phyloP scores from a whole-genome alignment of 2,888 invertebrate genomes.

The Hydraecia micacea region DNA sequence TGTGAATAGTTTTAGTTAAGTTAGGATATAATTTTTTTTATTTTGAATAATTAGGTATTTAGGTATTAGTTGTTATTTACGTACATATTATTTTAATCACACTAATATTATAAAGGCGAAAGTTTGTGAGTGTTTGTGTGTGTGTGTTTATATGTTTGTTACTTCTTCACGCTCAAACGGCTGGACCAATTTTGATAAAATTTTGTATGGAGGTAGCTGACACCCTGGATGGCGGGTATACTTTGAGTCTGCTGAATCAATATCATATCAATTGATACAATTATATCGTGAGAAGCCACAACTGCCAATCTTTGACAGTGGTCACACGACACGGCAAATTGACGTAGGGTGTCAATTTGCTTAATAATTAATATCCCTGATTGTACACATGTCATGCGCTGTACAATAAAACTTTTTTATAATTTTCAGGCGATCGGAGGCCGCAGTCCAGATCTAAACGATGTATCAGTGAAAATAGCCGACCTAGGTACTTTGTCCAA shows the following conservation, averaged over 20 bases:
- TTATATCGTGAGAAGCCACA: not conserved
- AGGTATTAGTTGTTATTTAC: too few relatives aligned
- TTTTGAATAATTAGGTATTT: too few relatives aligned
- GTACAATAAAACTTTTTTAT: not conserved
- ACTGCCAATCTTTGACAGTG: not conserved
- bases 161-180: too few relatives aligned
- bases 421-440: constrained; percentile 44
- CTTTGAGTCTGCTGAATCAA: not conserved
- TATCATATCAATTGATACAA: not conserved
- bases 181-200: too few relatives aligned
- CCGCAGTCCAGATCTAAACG: constrained; percentile 18
- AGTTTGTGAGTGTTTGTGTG: too few relatives aligned
- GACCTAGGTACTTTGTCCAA: constrained; percentile 19
- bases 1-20: too few relatives aligned
- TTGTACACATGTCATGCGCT: not conserved
- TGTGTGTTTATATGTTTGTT: too few relatives aligned
- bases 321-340: not conserved
- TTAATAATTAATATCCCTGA: not conserved
- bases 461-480: constrained; percentile 31
- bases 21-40: too few relatives aligned
- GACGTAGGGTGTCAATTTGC: not conserved
- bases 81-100: too few relatives aligned
- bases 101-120: too few relatives aligned
- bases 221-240: too few relatives aligned
- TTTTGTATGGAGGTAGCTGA: too few relatives aligned